Evolutionary conservation across 2,113 vertebrate genomes (phyloP), one percentile per base, ranked within the genome.

Genomic region (Centrocercus urophasianus): DNA sequence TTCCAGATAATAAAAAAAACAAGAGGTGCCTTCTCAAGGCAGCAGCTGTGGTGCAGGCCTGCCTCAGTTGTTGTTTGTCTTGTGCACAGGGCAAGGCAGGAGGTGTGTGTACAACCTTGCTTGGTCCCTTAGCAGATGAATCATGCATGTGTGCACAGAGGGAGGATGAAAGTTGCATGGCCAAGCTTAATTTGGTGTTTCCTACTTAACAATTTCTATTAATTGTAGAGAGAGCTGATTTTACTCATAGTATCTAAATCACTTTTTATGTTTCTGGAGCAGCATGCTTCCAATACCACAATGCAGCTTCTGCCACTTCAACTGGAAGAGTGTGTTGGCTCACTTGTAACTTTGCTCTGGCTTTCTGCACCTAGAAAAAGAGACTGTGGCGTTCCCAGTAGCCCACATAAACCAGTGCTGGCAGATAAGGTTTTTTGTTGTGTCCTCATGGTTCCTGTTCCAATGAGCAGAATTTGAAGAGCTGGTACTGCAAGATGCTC

Each of bases 1-100:
- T 86, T 85, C 64, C 13, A 50, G 52, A 17, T 54, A 16, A 54
- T 30, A 54, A 28, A 54, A 30, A 54, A 14, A 54, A 54, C 27
- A 54, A 10, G 27, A 17, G 52, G 10, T 11, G 32, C 11, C 17
- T 83, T 71, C 74, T 25, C 22, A 71, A 59, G 6, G 59, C 59
- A 83, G 72, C 52, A 86, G 50, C 28, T 11, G 2, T 77, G 72
- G 38, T 70, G 22, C 67, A 86, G 85, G 71, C 72, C 72, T 96
- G 57, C 72, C 76, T 89, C 60, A 56, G 45, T 42, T 91, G 61
- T 83, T 89, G 77, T 93, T 75, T 94, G 78, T 76, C 81, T 27
- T 2, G 6, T 59, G 56, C 21, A 22, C 36, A 88, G 64, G 70
- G 45, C 71, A 30, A 83, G 85, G 56, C 85, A 66, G 93, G 67